phyloP scores from a whole-genome alignment of 2,113 vertebrate genomes.

The Ranitomeya variabilis region DNA sequence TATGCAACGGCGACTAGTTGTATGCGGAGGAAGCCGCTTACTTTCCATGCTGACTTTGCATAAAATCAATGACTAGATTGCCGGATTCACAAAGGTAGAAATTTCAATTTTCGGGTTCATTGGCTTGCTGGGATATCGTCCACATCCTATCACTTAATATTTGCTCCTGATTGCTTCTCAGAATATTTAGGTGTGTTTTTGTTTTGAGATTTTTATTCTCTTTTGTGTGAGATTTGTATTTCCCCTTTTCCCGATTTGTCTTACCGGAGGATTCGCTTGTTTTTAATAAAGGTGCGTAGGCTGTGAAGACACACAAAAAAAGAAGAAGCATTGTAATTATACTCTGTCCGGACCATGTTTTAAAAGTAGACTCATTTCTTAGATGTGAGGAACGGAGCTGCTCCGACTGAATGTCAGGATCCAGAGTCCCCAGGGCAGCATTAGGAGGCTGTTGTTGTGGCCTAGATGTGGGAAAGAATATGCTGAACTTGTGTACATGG shows the following conservation, averaged over 20 bases:
- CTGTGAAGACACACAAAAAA: neutral
- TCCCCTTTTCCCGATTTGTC: neutral
- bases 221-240: neutral
- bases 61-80: neutral
- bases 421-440: slow-evolving; percentile 60
- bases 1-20: neutral
- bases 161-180: neutral
- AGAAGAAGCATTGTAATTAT: neutral
- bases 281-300: neutral
- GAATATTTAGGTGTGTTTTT: neutral
- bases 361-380: slow-evolving; percentile 46
- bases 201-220: neutral
- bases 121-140: neutral
- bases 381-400: slow-evolving; percentile 55
- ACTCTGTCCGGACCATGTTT: neutral
- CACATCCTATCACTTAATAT: neutral
- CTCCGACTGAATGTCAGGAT: slow-evolving; percentile 68
- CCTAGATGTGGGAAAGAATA: slow-evolving; percentile 65
- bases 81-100: neutral
- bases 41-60: neutral
- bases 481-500: slow-evolving; percentile 67
- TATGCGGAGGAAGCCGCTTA: neutral
- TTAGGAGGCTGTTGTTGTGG: slow-evolving; percentile 66
- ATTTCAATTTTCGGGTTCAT: neutral
- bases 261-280: neutral